Base-by-base conservation (phyloP, 2,797 vertebrate species). In the Neolamprologus multifasciatus region DNA sequence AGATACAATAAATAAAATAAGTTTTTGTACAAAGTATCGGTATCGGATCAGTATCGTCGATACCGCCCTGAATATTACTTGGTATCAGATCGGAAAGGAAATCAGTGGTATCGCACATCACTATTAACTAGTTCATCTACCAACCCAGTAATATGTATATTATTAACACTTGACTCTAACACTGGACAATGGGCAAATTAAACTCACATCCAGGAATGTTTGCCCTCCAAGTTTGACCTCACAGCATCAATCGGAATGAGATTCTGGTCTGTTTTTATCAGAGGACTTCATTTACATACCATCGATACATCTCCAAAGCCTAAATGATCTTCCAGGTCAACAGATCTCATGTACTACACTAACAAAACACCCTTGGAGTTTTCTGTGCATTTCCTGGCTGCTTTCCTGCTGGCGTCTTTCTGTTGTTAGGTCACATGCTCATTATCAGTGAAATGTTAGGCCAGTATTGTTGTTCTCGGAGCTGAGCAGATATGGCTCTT, bases 381-480 rank as follows among this genome's bases (percentile, higher is more conserved):
- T 79, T 26, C 13, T 78, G n/a, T 57, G 8, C 38, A 76, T 64
- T 45, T 81, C 76, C 29, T 81, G 76, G 13, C 48, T 19, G 6
- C 55, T 79, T 84, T 86, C 77, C 67, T 78, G 21, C n/a, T 57
- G 43, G 26, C 16, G 6, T 84, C 52, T 62, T 67, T 45, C 38
- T 79, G 23, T n/a, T 69, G 31, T 85, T 12, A 12, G 59, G n/a
- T 87, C 84, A 78, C 81, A 62, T 84, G 71, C 87, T 87, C 7
- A 21, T 86, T 59, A 89, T 86, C 84, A 55, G 79, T 38, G 71
- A 87, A 79, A 88, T 45, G 64, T 86, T 57, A 87, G 69, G 50
- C n/a, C 33, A 19, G 54, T 50, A 21, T 82, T 88, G 26, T 90
- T 91, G 89, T 89, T 79, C 84, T 84, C 79, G 5, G 29, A 84